Percentiles rank a stretch among this genome's conserved stretches.
Conservation (phyloP, 2,797 vertebrate species). For the Melanotaenia nigrans region DNA sequence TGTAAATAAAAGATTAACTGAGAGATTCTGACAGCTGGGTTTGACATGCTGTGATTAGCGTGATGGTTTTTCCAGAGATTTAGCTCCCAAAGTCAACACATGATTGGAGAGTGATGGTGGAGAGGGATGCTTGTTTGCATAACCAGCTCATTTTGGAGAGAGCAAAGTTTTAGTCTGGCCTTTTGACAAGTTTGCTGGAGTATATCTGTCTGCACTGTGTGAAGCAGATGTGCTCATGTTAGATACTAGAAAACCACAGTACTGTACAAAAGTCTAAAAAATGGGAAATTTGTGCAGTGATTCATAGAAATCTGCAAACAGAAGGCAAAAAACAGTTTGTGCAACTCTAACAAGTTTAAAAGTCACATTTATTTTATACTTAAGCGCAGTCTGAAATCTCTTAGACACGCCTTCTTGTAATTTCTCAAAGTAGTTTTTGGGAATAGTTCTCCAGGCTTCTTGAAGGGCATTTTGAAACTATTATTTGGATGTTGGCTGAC, state of each 20-base stretch:
- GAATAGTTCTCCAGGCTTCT: too few species aligned
- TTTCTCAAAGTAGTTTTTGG: too few species aligned
- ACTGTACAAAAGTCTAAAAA: not conserved
- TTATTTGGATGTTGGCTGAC: too few species aligned
- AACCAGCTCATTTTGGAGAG: not conserved
- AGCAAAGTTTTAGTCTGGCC: slow-evolving; percentile 4
- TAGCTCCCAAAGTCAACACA: not conserved
- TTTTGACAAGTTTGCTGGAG: not conserved
- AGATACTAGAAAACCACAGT: not conserved
- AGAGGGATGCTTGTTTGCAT: not conserved
- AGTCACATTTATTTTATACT: too few species aligned
- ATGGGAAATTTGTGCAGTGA: not conserved
- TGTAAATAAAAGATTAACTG: slow-evolving; percentile 10
- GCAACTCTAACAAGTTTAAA: too few species aligned
- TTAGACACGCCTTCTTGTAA: too few species aligned
- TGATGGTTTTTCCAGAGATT: slow-evolving; percentile 13
- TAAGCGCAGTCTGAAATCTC: too few species aligned
- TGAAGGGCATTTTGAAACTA: too few species aligned
- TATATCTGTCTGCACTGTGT: not conserved
- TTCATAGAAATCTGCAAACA: not conserved
- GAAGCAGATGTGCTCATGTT: not conserved
- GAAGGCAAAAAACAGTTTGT: too few species aligned
- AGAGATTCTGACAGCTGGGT: not conserved
- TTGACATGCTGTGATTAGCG: not conserved
- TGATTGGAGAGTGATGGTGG: not conserved